Base-by-base conservation (phyloP, 2,113 vertebrate species). In the Tyrannus savana region DNA sequence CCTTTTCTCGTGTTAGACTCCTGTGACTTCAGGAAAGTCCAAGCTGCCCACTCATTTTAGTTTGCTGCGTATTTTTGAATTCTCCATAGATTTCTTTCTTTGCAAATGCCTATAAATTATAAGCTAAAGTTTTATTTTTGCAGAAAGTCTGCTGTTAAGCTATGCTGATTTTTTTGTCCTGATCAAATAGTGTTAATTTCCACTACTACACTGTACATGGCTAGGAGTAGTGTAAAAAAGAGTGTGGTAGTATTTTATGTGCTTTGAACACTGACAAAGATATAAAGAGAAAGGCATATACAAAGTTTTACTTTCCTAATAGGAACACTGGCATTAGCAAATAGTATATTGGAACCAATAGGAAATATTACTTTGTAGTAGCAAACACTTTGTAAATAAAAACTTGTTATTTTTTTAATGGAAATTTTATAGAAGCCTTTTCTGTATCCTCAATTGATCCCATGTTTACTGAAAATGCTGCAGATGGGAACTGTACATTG, bases 391-490 rank as follows among this genome's bases (percentile, higher is more conserved):
- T 97, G 97, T 98, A 98, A 97, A 98, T 97, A 98, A 98, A 98
- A 97, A 89, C 92, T 76, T 89, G 73, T 95, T 98, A 98, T 98
- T 98, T 98, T 98, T 98, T 96, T 97, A 98, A 96, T 94, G 96
- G 91, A 97, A 97, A 97, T 98, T 98, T 98, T 98, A 98, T 97
- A 98, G 97, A 98, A 93, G 94, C 95, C 98, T 98, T 97, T 98
- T 98, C 97, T 98, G 94, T 98, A 98, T 84, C 94, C 94, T 84
- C 96, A 63, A 19, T 67, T 95, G 90, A 96, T 94, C 72, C 90
- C 83, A 50, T 71, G 85, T 97, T 97, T 98, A 93, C 95, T 97
- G 95, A 97, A 97, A 95, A 95, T 89, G 94, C 96, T 97, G 96
- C 95, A 85, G 66, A 9, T 89, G 82, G 76, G 79, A 74, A 89